Percentiles rank a stretch among this genome's conserved stretches.
These are phyloP conservation scores for Atherinomorus stipes DNA, from an alignment of 2,113 vertebrate genomes.

Conservation along the genomic window DNA sequence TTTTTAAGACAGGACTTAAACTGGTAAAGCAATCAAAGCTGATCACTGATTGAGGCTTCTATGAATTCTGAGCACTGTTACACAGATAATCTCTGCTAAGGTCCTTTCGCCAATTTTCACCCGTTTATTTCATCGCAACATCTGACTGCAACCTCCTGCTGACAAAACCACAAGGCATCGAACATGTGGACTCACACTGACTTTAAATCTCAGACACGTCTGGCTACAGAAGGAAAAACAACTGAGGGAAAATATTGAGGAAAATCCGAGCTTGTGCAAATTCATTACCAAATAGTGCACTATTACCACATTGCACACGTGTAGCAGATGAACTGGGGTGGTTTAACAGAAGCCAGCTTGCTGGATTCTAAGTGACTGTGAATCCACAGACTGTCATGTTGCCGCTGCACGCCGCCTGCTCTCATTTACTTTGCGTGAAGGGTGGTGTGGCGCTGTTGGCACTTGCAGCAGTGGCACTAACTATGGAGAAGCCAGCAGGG, in stretches of 20 bases:
- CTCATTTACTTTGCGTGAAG: slow-evolving; percentile 90
- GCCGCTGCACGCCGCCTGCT: slow-evolving; percentile 29
- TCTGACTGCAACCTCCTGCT: slow-evolving; percentile 37
- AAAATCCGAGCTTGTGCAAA: slow-evolving; percentile 75
- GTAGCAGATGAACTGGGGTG: slow-evolving; percentile 56
- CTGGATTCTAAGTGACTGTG: slow-evolving; percentile 47
- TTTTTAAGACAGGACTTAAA: slow-evolving; percentile 56
- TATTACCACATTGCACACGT: slow-evolving; percentile 69
- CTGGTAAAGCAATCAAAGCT: slow-evolving; percentile 61
- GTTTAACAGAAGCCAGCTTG: slow-evolving; percentile 34
- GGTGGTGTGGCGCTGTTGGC: slow-evolving; percentile 91
- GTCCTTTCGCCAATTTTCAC: slow-evolving; percentile 78
- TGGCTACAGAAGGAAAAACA: slow-evolving; percentile 34
- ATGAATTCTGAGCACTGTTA: slow-evolving; percentile 65
- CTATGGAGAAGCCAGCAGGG: slow-evolving; percentile 93
- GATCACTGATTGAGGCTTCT: slow-evolving; percentile 63
- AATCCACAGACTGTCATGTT: slow-evolving; percentile 42
- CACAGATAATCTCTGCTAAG: slow-evolving; percentile 67
- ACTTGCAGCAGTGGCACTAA: slow-evolving; percentile 94
- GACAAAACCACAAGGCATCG: slow-evolving; percentile 58
- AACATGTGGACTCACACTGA: slow-evolving; percentile 58
- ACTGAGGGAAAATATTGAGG: slow-evolving; percentile 31
- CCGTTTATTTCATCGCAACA: slow-evolving; percentile 38
- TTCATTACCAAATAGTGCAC: slow-evolving; percentile 76
- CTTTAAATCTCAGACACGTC: slow-evolving; percentile 48